Evolutionary conservation across 2,797 vertebrate species (phyloP).

Genomic region (Acropternis orthonyx): DNA sequence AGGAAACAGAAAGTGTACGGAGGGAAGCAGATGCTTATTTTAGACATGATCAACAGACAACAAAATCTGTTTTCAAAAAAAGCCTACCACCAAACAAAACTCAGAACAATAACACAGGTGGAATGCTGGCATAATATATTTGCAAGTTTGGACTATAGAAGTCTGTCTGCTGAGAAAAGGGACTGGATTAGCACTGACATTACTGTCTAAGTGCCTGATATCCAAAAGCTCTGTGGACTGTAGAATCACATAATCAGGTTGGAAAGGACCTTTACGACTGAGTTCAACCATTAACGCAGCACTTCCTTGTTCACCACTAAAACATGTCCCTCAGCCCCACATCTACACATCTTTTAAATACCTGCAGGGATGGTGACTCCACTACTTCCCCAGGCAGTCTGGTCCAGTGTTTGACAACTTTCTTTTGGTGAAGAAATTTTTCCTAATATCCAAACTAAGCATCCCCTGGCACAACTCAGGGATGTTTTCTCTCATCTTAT

Average conservation of each 20-base stretch:
- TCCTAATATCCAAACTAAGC: neutral
- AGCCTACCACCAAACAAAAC: neutral
- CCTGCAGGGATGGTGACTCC: neutral
- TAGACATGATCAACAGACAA: neutral
- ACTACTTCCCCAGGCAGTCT: neutral
- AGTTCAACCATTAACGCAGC: neutral
- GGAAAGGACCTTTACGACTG: neutral
- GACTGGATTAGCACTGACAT: neutral
- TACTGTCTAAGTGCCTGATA: neutral
- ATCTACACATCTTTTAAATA: neutral
- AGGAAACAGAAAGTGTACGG: neutral
- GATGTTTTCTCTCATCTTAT: neutral
- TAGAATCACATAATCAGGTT: neutral
- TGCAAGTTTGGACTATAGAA: neutral
- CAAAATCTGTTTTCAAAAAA: neutral
- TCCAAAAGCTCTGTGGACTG: neutral
- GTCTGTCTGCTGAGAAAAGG: neutral
- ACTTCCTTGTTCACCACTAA: neutral
- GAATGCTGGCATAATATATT: neutral
- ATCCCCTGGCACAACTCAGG: neutral
- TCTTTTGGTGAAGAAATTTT: neutral
- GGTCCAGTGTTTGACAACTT: neutral
- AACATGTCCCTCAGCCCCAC: neutral
- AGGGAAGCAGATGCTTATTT: neutral
- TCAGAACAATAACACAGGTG: fast-evolving